Evolutionary conservation across 2,888 invertebrate species (phyloP).

Genomic region (Microctonus aethiopoides): DNA sequence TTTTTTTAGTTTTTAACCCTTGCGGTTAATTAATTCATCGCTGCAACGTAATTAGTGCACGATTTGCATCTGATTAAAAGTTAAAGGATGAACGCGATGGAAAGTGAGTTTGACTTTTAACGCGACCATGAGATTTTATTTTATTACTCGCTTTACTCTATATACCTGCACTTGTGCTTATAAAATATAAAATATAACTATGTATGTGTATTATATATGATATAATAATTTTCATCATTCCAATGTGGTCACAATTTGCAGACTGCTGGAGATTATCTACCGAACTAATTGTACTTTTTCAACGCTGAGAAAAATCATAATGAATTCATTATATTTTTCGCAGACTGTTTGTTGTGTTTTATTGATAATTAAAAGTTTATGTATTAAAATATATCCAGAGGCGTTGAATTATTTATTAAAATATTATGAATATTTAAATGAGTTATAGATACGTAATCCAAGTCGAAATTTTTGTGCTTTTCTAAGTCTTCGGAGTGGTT

Average conservation of each 20-base stretch:
- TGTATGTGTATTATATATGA: conserved; percentile 1
- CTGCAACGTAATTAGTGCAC: conserved; percentile 53
- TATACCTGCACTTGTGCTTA: neutral
- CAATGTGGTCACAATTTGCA: conserved; percentile 12
- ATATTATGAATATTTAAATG: too few relatives aligned
- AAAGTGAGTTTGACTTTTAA: conserved; percentile 38
- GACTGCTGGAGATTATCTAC: conserved; percentile 1
- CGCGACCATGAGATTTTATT: conserved; percentile 27
- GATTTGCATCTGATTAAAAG: conserved; percentile 60
- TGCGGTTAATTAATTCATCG: conserved; percentile 54
- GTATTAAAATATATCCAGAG: too few relatives aligned
- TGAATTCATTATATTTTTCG: conserved; percentile 8
- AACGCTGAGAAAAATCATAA: neutral
- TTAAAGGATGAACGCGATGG: conserved; percentile 45
- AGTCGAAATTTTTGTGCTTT: too few relatives aligned
- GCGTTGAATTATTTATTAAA: too few relatives aligned
- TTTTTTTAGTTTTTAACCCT: conserved; percentile 22
- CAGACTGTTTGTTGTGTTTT: neutral
- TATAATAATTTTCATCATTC: conserved; percentile 5
- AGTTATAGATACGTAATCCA: too few relatives aligned
- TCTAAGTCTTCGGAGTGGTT: too few relatives aligned
- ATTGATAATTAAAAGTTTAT: neutral
- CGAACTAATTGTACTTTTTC: conserved; percentile 13
- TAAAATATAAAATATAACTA: neutral
- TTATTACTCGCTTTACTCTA: neutral